A percentile compares a stretch with the other conserved stretches of the same genome.
phyloP scores from a whole-genome alignment of 2,113 vertebrate genomes.

The Romanogobio albipinnatus region DNA sequence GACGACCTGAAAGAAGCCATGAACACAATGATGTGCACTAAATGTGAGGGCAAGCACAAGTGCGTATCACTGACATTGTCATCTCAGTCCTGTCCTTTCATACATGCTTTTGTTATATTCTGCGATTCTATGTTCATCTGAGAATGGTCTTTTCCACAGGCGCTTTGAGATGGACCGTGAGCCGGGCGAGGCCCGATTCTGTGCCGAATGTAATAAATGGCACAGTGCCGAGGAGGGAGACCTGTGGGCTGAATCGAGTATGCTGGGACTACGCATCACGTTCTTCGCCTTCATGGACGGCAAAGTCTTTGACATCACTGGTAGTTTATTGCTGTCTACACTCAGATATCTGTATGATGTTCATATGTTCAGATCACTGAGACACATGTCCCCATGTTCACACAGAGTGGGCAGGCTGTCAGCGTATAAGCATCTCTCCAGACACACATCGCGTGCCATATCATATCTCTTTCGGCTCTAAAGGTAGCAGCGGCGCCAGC shows the following conservation, averaged over 20 bases:
- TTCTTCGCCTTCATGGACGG: constrained; percentile 94
- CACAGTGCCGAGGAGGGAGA: constrained; percentile 92
- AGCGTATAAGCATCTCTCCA: constrained; percentile 88
- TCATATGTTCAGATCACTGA: not conserved
- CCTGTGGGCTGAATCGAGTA: constrained; percentile 95
- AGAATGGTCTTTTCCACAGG: constrained; percentile 66
- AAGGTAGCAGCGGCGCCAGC: constrained; percentile 74
- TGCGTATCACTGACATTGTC: constrained; percentile 62
- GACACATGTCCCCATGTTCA: constrained; percentile 17
- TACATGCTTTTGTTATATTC: not conserved
- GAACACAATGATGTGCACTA: constrained; percentile 97
- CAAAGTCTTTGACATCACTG: constrained; percentile 93
- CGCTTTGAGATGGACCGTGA: constrained; percentile 93
- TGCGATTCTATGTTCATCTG: not conserved
- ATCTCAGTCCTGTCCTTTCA: not conserved
- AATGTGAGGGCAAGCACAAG: constrained; percentile 94
- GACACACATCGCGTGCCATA: constrained; percentile 93
- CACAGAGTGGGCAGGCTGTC: constrained; percentile 95
- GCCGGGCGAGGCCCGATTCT: constrained; percentile 84
- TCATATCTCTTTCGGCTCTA: constrained; percentile 91
- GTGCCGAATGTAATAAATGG: constrained; percentile 83
- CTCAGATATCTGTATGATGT: not conserved
- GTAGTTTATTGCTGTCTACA: constrained; percentile 63
- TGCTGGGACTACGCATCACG: constrained; percentile 93
- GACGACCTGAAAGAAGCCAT: constrained; percentile 94